These are phyloP conservation scores for Malurus splendens DNA, from an alignment of 2,797 vertebrate genomes.

Conservation along the genomic window DNA sequence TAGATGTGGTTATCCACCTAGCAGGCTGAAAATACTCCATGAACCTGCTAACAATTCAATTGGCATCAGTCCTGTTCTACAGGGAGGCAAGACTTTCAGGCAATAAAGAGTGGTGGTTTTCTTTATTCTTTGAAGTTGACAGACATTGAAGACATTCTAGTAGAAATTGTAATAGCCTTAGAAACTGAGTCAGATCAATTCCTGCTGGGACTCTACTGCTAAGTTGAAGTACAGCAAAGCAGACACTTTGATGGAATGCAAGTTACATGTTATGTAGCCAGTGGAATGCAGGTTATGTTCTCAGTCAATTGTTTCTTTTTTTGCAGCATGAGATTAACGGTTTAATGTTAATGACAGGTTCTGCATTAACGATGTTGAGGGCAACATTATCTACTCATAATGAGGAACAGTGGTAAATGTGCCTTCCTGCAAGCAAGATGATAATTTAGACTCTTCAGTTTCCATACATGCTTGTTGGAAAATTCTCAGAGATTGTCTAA, in stretches of 20 bases:
- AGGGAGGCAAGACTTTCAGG: not conserved
- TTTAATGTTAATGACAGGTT: not conserved
- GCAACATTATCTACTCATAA: not conserved
- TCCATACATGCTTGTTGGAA: not conserved
- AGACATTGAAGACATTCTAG: not conserved
- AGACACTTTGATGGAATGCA: not conserved
- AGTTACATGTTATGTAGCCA: not conserved
- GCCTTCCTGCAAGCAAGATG: not conserved
- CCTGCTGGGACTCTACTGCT: not conserved
- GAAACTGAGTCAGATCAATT: not conserved
- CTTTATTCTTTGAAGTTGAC: not conserved
- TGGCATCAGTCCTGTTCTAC: not conserved
- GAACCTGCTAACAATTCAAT: not conserved
- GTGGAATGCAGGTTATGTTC: not conserved
- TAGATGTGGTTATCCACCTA: not conserved
- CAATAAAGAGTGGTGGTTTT: not conserved
- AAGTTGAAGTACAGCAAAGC: not conserved
- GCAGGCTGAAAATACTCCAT: not conserved
- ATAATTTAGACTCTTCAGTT: not conserved
- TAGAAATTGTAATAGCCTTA: not conserved
- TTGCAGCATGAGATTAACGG: not conserved
- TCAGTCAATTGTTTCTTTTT: not conserved
- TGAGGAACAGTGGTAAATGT: not conserved
- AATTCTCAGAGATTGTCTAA: not conserved
- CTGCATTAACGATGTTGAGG: not conserved